Evolutionary conservation across 2,113 vertebrate species (phyloP), one percentile per base, ranked within the genome.

Genomic region (Vicugna pacos): DNA sequence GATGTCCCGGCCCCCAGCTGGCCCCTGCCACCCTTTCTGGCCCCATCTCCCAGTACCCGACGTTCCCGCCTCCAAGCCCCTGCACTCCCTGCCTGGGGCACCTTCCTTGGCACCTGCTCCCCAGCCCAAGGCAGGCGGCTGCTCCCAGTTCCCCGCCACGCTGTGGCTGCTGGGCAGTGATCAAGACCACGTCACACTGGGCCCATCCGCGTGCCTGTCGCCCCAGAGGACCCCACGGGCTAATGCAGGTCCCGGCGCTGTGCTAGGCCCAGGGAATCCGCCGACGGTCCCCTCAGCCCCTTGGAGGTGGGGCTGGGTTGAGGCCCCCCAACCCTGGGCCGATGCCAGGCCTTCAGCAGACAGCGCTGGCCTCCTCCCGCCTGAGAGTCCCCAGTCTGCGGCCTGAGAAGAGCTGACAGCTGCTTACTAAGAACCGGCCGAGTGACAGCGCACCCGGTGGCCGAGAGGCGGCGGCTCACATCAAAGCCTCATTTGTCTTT

Each of bases 371-470:
- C 24, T 15, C 60, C 77, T 0, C 32, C 96, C 95, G 97, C 97
- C 87, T 20, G 95, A 97, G 82, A 94, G 97, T 93, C 96, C 98
- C 95, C 97, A 96, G 97, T 92, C 98, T 91, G 96, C 95, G 96
- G 97, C 96, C 84, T 83, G 95, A 97, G 87, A 91, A 97, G 93
- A 97, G 97, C 97, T 97, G 98, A 97, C 98, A 98, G 98, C 96
- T 98, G 86, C 67, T 96, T 98, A 98, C 98, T 97, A 97, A 98
- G 91, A 98, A 97, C 60, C 67, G 94, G 97, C 98, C 96, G 98
- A 98, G 97, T 96, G 98, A 97, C 97, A 97, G 75, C 1, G 87
- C 16, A 46, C 80, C 95, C 65, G 91, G 70, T 98, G 60, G 56
- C 97, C 73, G 97, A 72, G 75, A 97, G 97, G 97, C 86, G 0